Conservation (phyloP, 2,797 vertebrate genomes). For the Furcifer pardalis region DNA sequence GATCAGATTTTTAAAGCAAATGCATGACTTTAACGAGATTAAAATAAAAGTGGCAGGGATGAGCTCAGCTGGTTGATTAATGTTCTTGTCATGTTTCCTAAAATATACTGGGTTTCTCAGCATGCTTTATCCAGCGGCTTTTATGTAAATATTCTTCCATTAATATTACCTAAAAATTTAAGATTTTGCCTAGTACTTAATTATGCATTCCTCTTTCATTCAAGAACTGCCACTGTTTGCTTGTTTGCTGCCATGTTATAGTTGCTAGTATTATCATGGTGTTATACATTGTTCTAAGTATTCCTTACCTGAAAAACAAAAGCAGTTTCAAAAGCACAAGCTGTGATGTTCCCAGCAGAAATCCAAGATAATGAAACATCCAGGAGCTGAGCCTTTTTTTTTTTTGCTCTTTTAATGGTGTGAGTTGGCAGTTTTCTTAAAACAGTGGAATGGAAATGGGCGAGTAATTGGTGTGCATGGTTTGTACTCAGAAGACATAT, state of each 20-base stretch:
- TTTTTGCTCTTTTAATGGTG: not conserved
- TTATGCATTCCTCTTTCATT: not conserved
- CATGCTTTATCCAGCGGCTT: not conserved
- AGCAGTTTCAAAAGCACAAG: not conserved
- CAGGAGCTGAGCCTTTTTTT: not conserved
- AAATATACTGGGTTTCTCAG: not conserved
- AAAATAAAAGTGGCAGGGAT: not conserved
- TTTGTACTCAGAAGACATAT: not conserved
- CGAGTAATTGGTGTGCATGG: not conserved
- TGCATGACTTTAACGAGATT: not conserved
- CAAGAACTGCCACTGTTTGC: too few species aligned
- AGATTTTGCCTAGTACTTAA: not conserved
- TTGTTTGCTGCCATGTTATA: not conserved
- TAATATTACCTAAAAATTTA: constrained; percentile 2
- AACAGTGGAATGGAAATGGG: not conserved
- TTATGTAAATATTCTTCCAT: not conserved
- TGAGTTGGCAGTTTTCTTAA: not conserved
- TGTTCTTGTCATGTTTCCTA: not conserved
- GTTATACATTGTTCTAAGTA: not conserved
- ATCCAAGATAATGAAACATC: not conserved
- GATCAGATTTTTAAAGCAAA: not conserved
- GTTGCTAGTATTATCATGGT: not conserved
- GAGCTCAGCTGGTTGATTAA: not conserved
- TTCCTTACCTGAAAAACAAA: not conserved
- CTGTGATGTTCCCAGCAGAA: not conserved